Conservation (phyloP, 2,113 vertebrate genomes). For the Dolichallabes microphthalmus region DNA sequence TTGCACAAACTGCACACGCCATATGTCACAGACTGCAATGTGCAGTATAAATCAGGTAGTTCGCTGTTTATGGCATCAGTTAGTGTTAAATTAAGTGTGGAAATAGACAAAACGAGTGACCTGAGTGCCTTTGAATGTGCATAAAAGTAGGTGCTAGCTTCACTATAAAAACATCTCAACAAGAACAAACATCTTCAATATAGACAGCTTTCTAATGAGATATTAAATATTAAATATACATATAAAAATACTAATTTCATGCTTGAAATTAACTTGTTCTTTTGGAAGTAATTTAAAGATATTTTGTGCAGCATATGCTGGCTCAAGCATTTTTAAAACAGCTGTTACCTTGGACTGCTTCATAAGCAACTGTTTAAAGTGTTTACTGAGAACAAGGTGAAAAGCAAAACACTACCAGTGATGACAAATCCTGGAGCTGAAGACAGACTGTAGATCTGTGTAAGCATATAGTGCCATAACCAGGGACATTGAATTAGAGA, state of each 20-base stretch:
- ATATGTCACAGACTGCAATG: background rate
- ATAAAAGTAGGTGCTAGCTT: background rate
- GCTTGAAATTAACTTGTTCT: background rate
- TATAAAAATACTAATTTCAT: background rate
- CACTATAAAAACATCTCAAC: background rate
- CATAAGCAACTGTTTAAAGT: background rate
- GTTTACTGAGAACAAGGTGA: background rate
- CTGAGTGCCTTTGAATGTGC: slow-evolving; percentile 4
- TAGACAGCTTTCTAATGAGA: background rate
- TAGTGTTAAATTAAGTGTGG: background rate
- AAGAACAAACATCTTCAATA: background rate
- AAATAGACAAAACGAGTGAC: background rate
- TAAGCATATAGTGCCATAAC: background rate
- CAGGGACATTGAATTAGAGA: background rate
- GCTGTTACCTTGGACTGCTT: background rate
- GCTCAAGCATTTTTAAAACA: background rate
- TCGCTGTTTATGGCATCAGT: background rate
- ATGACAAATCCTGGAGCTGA: background rate
- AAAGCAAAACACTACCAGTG: background rate
- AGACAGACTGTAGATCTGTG: background rate
- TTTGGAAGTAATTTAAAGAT: background rate
- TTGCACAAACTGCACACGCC: background rate
- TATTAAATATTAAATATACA: background rate
- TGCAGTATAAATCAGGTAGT: background rate
- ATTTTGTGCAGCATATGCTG: background rate